Evolutionary conservation across 2,888 invertebrate genomes (phyloP), one percentile per base, ranked within the genome.

Genomic region (Elysia crispata): DNA sequence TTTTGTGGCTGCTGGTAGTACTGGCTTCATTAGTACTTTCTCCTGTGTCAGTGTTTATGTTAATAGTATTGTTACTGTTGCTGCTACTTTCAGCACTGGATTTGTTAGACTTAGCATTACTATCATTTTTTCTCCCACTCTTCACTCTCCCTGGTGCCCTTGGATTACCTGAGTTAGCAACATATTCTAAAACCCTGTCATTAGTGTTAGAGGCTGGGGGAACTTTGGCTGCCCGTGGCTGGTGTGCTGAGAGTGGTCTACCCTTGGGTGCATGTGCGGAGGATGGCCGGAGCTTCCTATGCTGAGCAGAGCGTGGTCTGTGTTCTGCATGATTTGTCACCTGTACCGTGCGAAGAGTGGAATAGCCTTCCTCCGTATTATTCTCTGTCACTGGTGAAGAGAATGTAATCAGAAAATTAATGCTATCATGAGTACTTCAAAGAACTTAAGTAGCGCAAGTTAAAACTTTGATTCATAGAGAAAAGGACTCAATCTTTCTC

Each of bases 301-400:
- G 54, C 15, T 66, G 54, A 15, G 79, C 18, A 28, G 67, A 33
- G 23, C 57, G 20, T 0, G 74, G 66, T 60, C 75, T 66, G 33
- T 66, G 23, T 57, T 8, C 69, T 33, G 20, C 41, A 11, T 31
- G 31, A 15, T n/a, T 66, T 3, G 66, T 28, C 49, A 41, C 18
- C 41, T 79, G 79, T n/a, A 54, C 74, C 62, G 74, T 54, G 31
- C 79, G 54, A 1, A 80, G 49, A 5, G 69, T 23, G n/a, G 70
- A 13, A 28, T 80, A 80, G 0, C 75, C 76, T 28, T 62, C 33
- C 20, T 80, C 76, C 20, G 76, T 54, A 30, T 67, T 75, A 8
- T 60, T 41, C 28, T 64, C 49, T 6, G 23, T 25, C 67, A 67
- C 75, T 75, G 28, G 31, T 64, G 8, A 74, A 49, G 57, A 0